phyloP scores from a whole-genome alignment of 2,888 invertebrate species.

The Drosophila dives region DNA sequence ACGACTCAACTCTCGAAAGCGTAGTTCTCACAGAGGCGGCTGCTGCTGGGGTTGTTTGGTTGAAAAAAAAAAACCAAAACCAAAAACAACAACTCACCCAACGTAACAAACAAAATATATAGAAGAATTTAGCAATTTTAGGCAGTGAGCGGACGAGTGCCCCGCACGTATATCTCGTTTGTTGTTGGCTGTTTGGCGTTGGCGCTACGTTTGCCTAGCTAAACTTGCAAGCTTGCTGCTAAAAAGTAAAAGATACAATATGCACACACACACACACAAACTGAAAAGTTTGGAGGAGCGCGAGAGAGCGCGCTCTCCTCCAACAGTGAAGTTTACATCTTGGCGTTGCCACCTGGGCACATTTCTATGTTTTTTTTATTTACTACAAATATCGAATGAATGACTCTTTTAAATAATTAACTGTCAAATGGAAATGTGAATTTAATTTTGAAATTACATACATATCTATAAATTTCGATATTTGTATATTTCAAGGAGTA shows the following conservation, averaged over 20 bases:
- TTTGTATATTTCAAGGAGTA: background rate
- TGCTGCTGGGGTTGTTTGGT: constrained; percentile 55
- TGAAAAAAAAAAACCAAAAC: constrained; percentile 10
- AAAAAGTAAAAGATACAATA: constrained; percentile 77
- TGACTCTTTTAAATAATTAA: background rate
- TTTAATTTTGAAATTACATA: background rate
- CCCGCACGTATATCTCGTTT: constrained; percentile 62
- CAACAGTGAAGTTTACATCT: constrained; percentile 46
- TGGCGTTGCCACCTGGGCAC: constrained; percentile 49
- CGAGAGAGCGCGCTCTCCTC: constrained; percentile 36
- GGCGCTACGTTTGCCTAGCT: constrained; percentile 63
- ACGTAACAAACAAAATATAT: constrained; percentile 15
- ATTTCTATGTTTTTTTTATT: background rate
- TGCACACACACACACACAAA: constrained; percentile 26
- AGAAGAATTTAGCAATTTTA: constrained; percentile 23
- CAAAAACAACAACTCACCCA: constrained; percentile 38
- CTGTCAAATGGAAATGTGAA: background rate
- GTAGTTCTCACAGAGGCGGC: constrained; percentile 2
- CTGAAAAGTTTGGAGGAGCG: constrained; percentile 71
- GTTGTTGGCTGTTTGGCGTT: constrained; percentile 70
- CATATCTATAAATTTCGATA: background rate
- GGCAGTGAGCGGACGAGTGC: constrained; percentile 53
- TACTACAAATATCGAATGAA: constrained; percentile 7
- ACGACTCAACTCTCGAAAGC: constrained; percentile 8
- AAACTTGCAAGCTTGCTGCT: constrained; percentile 70